Conservation (phyloP, 2,888 invertebrate species). For the Cephus sareptanus region DNA sequence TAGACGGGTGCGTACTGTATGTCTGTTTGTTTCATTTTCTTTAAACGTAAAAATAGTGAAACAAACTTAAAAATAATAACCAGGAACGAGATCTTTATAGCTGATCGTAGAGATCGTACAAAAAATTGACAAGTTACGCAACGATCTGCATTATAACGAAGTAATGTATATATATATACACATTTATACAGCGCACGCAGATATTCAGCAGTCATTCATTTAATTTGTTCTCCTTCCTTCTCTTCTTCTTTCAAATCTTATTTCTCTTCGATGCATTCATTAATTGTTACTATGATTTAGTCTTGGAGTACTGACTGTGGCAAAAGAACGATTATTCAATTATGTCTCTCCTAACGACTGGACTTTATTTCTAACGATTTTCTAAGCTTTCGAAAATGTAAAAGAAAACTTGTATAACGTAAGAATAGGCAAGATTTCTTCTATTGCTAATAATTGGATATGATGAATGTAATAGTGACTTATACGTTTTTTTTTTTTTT, state of each 20-base stretch:
- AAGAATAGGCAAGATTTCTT: neutral
- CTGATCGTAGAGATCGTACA: neutral
- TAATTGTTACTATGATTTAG: neutral
- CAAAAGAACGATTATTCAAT: neutral
- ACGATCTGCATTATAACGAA: neutral
- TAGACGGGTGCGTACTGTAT: neutral
- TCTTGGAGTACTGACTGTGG: neutral
- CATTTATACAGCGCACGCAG: neutral
- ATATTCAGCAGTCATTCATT: neutral
- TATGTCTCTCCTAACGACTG: neutral
- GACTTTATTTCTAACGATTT: neutral
- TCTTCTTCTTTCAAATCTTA: neutral
- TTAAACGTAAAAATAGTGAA: neutral
- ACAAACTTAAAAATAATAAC: neutral
- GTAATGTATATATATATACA: conserved; percentile 30
- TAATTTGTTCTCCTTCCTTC: neutral
- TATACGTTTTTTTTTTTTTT: neutral
- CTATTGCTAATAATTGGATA: neutral
- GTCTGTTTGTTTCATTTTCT: neutral
- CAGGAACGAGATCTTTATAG: neutral
- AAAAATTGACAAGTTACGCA: neutral
- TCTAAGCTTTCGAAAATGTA: neutral
- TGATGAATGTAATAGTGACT: neutral
- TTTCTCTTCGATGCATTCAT: neutral
- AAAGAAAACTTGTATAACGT: neutral